phyloP scores from a whole-genome alignment of 2,113 vertebrate genomes.

The Microtus ochrogaster region DNA sequence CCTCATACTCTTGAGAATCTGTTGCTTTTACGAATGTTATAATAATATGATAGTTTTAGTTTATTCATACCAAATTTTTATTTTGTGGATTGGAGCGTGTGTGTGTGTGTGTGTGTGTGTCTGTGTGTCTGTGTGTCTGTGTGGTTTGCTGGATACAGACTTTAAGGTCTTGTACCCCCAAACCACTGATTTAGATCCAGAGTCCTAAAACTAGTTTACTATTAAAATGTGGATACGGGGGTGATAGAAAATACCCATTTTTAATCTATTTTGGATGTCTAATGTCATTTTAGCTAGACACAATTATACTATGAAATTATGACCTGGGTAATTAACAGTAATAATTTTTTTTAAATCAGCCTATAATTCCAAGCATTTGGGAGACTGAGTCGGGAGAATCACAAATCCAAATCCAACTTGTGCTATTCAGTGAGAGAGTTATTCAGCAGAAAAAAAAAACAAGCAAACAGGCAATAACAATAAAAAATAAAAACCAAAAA shows the following conservation, averaged over 20 bases:
- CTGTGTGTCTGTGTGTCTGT: background rate
- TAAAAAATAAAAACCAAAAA: background rate
- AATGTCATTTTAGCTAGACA: background rate
- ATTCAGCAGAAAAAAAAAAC: background rate
- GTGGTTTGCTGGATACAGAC: background rate
- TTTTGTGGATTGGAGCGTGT: background rate
- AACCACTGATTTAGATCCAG: background rate
- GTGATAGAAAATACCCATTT: background rate
- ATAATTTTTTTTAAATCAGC: background rate
- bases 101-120: background rate
- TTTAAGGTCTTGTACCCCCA: background rate
- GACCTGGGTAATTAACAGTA: background rate
- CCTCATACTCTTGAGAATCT: background rate
- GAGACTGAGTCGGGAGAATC: background rate
- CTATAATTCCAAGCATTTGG: background rate
- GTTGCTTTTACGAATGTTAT: background rate
- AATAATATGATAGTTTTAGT: conserved; percentile 22
- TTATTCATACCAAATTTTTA: conserved; percentile 40
- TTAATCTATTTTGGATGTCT: background rate
- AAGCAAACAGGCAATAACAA: background rate
- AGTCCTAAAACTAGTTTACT: background rate
- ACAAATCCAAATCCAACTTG: background rate
- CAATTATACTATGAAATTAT: background rate
- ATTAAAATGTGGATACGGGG: background rate
- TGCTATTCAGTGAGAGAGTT: background rate